These are phyloP conservation scores for Periophthalmus modestus DNA, from an alignment of 2,113 vertebrate species.

Conservation along the genomic window DNA sequence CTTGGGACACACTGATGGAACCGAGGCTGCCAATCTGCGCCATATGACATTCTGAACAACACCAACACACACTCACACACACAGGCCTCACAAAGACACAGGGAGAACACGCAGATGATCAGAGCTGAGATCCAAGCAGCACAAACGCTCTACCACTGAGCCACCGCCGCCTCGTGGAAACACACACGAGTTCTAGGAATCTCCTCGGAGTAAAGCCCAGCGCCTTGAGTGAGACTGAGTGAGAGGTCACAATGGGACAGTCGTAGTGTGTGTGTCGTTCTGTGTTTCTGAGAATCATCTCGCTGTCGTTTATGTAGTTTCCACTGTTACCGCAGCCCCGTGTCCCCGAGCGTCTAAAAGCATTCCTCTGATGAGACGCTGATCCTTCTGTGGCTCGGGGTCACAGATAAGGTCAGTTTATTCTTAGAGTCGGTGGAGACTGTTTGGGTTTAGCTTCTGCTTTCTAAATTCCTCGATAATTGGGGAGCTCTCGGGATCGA, in stretches of 20 bases:
- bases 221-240: not conserved
- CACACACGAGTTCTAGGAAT: not conserved
- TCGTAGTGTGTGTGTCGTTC: not conserved
- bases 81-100: too few species aligned
- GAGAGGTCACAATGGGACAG: not conserved
- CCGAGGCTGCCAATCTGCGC: too few species aligned
- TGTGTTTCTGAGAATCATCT: conserved; percentile 27
- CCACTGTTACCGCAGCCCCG: conserved; percentile 60
- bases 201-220: not conserved
- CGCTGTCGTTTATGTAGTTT: conserved; percentile 63
- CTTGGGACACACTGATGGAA: too few species aligned
- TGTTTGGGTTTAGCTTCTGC: conserved; percentile 72
- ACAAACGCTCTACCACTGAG: too few species aligned
- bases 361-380: conserved; percentile 55
- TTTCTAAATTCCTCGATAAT: conserved; percentile 81
- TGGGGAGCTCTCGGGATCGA: conserved; percentile 71
- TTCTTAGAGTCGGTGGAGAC: conserved; percentile 67
- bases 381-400: conserved; percentile 48
- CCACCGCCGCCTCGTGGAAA: too few species aligned
- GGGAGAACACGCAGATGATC: too few species aligned
- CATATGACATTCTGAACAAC: too few species aligned
- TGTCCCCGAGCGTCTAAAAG: conserved; percentile 65
- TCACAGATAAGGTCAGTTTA: conserved; percentile 70
- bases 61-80: too few species aligned
- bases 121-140: too few species aligned